Evolutionary conservation across 2,113 vertebrate genomes (phyloP), one percentile per base, ranked within the genome.

Genomic region (Vombatus ursinus): DNA sequence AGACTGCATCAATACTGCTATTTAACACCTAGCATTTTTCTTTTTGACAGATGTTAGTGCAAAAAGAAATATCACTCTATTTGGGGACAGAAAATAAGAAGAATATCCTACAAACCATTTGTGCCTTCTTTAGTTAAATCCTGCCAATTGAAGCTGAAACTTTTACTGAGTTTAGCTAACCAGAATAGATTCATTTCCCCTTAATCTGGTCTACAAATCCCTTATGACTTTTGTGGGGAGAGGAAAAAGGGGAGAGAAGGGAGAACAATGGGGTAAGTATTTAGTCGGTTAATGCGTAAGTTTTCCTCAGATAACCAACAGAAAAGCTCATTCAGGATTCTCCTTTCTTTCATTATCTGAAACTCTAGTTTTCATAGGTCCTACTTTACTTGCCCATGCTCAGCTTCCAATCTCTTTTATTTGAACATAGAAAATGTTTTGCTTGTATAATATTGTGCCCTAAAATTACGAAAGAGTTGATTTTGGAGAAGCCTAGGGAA

Each of bases 21-120:
- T 91, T 96, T 96, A 96, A 95, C 11, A 89, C 37, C 91, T 52
- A 12, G 26, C 95, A 95, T 95, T 94, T 31, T 93, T 96, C 89
- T 93, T 93, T 95, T 95, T 47, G 53, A 50, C 19, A 94, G 93
- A 93, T 91, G 94, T 51, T n/a, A 90, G 49, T 51, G 49, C 50
- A 93, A 95, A 97, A 94, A 77, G 77, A 92, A 95, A 93, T 28
- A 14, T 50, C 50, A 23, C 48, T 94, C 23, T 96, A 90, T 91
- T 93, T 47, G 52, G 52, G 77, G 93, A 91, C 8, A 94, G 12
- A 95, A 96, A 92, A 61, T 77, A 50, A 94, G 22, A 96, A 50
- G 90, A 94, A 91, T 96, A 28, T 16, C 53, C 94, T 89, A 61
- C 10, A 54, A 8, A 25, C n/a, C 3, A 94, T 9, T 8, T 28